These are phyloP conservation scores for Drosophila obscura DNA, from an alignment of 1,140 invertebrate genomes.

Conservation along the genomic window DNA sequence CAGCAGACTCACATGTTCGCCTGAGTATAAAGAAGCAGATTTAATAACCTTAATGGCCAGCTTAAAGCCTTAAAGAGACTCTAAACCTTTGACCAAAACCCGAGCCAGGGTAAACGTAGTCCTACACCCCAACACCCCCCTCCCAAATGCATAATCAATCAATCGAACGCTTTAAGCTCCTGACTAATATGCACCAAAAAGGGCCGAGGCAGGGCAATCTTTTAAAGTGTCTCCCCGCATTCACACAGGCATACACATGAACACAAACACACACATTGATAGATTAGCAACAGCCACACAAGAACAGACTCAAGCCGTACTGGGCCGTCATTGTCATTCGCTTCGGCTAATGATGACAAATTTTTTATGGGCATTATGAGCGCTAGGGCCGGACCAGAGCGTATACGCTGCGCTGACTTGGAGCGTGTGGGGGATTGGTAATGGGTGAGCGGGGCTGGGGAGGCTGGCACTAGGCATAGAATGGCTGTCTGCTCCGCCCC, in stretches of 20 bases:
- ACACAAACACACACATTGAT: slow-evolving; percentile 61
- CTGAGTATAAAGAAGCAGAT: slow-evolving; percentile 26
- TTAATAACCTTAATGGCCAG: slow-evolving; percentile 77
- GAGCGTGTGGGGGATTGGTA: slow-evolving; percentile 62
- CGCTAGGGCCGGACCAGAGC: slow-evolving; percentile 17
- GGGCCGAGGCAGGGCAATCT: slow-evolving; percentile 48
- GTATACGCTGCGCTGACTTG: slow-evolving; percentile 47
- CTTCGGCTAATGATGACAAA: slow-evolving; percentile 76
- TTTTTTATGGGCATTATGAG: slow-evolving; percentile 81
- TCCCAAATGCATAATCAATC: slow-evolving; percentile 69
- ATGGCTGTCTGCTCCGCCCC: slow-evolving; percentile 18
- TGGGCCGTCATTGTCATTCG: slow-evolving; percentile 57
- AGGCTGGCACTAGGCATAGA: slow-evolving; percentile 20
- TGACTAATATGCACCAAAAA: slow-evolving; percentile 67
- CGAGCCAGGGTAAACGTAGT: not conserved
- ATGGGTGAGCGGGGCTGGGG: slow-evolving; percentile 7
- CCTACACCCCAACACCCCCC: too few species aligned
- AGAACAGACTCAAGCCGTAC: slow-evolving; percentile 16
- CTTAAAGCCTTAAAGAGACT: slow-evolving; percentile 74
- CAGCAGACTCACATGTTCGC: not conserved
- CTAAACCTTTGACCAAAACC: slow-evolving; percentile 40
- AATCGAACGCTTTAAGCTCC: slow-evolving; percentile 78
- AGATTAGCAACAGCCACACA: slow-evolving; percentile 58
- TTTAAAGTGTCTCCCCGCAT: slow-evolving; percentile 63
- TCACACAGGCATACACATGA: not conserved